phyloP scores from a whole-genome alignment of 1,140 invertebrate species.

The Ylistrum balloti region DNA sequence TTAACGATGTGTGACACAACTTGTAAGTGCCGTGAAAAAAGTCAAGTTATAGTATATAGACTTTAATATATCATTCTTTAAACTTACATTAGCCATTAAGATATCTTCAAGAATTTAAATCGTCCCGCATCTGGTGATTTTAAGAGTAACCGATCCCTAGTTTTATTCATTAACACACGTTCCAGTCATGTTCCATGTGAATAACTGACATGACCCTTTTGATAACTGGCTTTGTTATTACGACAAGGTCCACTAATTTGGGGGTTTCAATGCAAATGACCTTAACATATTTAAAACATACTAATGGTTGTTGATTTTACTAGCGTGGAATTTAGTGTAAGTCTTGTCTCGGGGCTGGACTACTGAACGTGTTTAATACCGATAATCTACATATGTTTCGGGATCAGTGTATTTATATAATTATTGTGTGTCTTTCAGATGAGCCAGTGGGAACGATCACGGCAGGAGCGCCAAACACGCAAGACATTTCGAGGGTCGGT shows the following conservation, averaged over 20 bases:
- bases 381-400: not conserved
- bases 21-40: not conserved
- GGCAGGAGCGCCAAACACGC: conserved; percentile 49
- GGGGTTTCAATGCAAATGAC: not conserved
- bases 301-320: not conserved
- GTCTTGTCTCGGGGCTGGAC: not conserved
- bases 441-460: not conserved
- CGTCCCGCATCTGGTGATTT: not conserved
- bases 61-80: not conserved
- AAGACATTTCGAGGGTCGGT: conserved; percentile 76
- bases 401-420: not conserved
- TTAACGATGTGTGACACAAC: not conserved
- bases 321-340: not conserved
- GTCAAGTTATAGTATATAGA: not conserved
- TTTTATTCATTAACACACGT: conserved; percentile 4
- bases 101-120: not conserved
- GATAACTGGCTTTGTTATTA: conserved; percentile 10
- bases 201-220: not conserved
- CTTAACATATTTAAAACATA: not conserved
- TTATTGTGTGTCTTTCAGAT: conserved; percentile 20
- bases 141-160: not conserved
- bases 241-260: conserved; percentile 32
- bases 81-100: not conserved
- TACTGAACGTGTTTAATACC: not conserved
- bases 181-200: not conserved